These are phyloP conservation scores for Apotomis capreana DNA, from an alignment of 2,888 invertebrate species.

Conservation along the genomic window DNA sequence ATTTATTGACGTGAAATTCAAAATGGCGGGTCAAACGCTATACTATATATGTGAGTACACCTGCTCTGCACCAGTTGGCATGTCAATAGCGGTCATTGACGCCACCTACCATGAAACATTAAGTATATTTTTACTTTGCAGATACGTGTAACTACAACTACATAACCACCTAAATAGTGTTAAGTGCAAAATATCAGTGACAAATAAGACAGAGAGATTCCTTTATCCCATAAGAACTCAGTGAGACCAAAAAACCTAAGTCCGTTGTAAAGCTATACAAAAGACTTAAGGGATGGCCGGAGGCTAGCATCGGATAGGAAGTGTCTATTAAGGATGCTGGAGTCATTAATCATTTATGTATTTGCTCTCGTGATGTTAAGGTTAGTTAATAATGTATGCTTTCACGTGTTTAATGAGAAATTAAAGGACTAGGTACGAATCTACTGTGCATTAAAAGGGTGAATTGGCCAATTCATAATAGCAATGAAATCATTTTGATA, in stretches of 20 bases:
- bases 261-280: constrained; percentile 75
- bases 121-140: background rate
- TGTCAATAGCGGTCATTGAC: too few species aligned
- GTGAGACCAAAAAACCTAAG: constrained; percentile 64
- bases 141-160: background rate
- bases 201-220: constrained; percentile 50
- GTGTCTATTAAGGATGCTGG: constrained; percentile 6
- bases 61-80: too few species aligned
- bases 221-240: constrained; percentile 71
- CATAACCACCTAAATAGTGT: constrained; percentile 15
- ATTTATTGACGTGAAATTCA: too few species aligned
- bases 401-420: too few species aligned
- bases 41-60: too few species aligned
- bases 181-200: constrained; percentile 41
- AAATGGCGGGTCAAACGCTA: too few species aligned
- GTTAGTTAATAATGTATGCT: background rate
- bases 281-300: constrained; percentile 74
- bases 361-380: background rate
- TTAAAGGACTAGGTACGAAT: too few species aligned
- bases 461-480: too few species aligned
- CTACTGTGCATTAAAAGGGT: too few species aligned
- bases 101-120: background rate
- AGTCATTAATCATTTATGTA: constrained; percentile 9
- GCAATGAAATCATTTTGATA: too few species aligned
- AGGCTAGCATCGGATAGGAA: constrained; percentile 38